Evolutionary conservation across 2,797 vertebrate genomes (phyloP).

Genomic region (Poecilia velifera): DNA sequence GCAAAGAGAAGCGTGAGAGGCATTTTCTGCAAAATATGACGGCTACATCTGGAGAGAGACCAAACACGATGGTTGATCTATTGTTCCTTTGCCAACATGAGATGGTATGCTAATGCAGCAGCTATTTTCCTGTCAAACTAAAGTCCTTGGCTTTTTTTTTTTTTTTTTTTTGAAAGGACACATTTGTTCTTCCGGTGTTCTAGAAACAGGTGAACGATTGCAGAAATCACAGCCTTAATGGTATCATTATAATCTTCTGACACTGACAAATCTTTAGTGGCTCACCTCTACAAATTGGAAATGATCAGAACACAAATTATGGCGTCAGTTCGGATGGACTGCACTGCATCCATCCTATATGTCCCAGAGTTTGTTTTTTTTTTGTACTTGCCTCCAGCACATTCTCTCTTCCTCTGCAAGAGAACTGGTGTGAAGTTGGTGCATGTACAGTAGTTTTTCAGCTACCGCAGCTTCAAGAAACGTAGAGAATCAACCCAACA

Average conservation of each 20-base stretch:
- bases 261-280: constrained; percentile 25
- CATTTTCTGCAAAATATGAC: constrained; percentile 31
- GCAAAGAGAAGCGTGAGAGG: constrained; percentile 18
- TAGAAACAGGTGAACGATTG: constrained; percentile 23
- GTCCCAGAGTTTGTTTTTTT: neutral
- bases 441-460: constrained; percentile 28
- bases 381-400: constrained; percentile 33
- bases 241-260: constrained; percentile 23
- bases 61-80: constrained; percentile 41
- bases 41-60: constrained; percentile 46
- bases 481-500: constrained; percentile 32
- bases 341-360: constrained; percentile 12
- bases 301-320: constrained; percentile 17
- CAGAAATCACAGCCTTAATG: constrained; percentile 12
- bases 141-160: constrained; percentile 30
- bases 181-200: constrained; percentile 30
- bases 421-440: constrained; percentile 44
- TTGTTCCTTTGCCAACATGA: constrained; percentile 45
- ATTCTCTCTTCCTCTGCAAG: constrained; percentile 44
- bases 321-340: constrained; percentile 2
- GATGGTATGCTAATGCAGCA: constrained; percentile 57
- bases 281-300: neutral
- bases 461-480: constrained; percentile 24
- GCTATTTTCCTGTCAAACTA: constrained; percentile 56
- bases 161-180: constrained; percentile 46